These are phyloP conservation scores for Hirudo medicinalis DNA, from an alignment of 1,140 invertebrate species.

Conservation along the genomic window DNA sequence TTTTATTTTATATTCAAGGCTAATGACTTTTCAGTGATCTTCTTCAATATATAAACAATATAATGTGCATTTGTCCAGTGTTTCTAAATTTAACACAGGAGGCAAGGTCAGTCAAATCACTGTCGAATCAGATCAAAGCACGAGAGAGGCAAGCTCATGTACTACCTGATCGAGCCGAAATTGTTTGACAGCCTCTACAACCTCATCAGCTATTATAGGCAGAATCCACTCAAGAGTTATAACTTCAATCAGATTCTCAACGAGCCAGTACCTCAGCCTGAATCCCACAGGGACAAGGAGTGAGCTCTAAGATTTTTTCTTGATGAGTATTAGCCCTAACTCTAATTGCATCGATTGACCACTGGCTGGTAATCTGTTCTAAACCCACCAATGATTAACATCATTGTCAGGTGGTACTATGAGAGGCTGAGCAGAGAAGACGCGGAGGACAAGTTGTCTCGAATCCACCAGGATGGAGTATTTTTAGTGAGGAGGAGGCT, in stretches of 20 bases:
- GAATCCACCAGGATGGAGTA: conserved; percentile 70
- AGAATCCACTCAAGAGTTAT: conserved; percentile 67
- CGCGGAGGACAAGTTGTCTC: conserved; percentile 72
- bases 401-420: conserved; percentile 62
- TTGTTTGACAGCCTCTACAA: conserved; percentile 84
- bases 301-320: conserved; percentile 25
- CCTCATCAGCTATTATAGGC: conserved; percentile 77
- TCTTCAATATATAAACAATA: too few relatives aligned
- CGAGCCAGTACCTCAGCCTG: conserved; percentile 84
- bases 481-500: conserved; percentile 67
- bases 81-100: conserved; percentile 41
- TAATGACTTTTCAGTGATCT: too few relatives aligned
- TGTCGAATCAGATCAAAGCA: conserved; percentile 77
- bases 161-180: conserved; percentile 74
- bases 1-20: too few relatives aligned
- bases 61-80: too few relatives aligned
- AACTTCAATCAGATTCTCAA: conserved; percentile 74
- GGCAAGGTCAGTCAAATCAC: conserved; percentile 75
- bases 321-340: too few relatives aligned
- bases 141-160: conserved; percentile 73
- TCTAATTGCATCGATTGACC: too few relatives aligned
- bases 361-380: neutral
- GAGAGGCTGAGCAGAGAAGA: conserved; percentile 59
- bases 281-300: conserved; percentile 80
- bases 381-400: neutral